Evolutionary conservation across 2,113 vertebrate species (phyloP).

Genomic region (Phyllostomus hastatus): DNA sequence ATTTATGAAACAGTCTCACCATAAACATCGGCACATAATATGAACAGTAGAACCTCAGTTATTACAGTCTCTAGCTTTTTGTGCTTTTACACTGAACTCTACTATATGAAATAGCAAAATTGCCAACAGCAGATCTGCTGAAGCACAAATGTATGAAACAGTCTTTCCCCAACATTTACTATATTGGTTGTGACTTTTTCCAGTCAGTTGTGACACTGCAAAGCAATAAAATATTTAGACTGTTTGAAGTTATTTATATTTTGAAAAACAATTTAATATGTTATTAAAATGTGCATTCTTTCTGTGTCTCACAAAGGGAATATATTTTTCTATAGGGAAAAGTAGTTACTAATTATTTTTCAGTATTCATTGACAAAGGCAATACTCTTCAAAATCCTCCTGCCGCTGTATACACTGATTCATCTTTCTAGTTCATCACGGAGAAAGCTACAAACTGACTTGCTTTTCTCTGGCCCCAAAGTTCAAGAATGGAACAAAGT

Average conservation of each 20-base stretch:
- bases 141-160: constrained; percentile 76
- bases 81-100: constrained; percentile 83
- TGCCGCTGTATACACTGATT: constrained; percentile 78
- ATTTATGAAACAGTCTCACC: constrained; percentile 94
- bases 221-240: constrained; percentile 76
- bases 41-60: constrained; percentile 87
- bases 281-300: constrained; percentile 54
- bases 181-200: constrained; percentile 66
- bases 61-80: constrained; percentile 85
- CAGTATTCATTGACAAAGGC: constrained; percentile 77
- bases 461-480: constrained; percentile 85
- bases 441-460: constrained; percentile 82
- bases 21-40: constrained; percentile 95
- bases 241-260: constrained; percentile 69
- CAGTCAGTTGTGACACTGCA: constrained; percentile 61
- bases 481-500: constrained; percentile 93
- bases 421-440: constrained; percentile 78
- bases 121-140: constrained; percentile 73
- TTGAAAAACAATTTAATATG: constrained; percentile 61
- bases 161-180: constrained; percentile 70
- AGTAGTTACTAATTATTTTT: constrained; percentile 76
- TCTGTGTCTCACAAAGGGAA: constrained; percentile 32
- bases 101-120: constrained; percentile 82
- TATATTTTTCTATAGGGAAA: constrained; percentile 52
- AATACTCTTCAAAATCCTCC: constrained; percentile 77